Evolutionary conservation across 2,888 invertebrate genomes (phyloP).

Genomic region (Ceriagrion tenellum): DNA sequence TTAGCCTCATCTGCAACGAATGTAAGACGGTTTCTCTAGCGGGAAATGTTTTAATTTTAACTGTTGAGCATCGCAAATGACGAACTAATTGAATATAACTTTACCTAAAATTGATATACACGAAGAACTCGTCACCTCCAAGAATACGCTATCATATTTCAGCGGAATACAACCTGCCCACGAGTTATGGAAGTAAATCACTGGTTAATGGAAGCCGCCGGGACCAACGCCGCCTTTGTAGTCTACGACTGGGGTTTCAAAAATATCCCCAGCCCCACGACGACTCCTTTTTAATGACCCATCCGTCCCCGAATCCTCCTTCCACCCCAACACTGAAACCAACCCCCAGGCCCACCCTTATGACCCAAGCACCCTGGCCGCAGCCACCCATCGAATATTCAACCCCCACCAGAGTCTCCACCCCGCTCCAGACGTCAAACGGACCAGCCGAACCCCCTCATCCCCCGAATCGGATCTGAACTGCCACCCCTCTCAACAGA

Average conservation of each 20-base stretch:
- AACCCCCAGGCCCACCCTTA: neutral
- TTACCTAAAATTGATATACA: neutral
- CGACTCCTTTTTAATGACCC: slow-evolving; percentile 6
- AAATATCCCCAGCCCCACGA: neutral
- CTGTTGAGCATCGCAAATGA: neutral
- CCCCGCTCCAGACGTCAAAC: neutral
- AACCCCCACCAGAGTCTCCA: neutral
- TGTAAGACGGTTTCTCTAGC: too few species aligned
- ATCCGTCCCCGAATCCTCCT: neutral
- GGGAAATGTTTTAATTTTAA: too few species aligned
- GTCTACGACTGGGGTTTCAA: neutral
- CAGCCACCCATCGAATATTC: neutral
- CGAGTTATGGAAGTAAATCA: neutral
- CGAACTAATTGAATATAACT: neutral
- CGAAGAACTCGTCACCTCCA: neutral
- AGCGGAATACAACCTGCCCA: neutral
- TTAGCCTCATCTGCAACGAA: too few species aligned
- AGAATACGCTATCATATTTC: neutral
- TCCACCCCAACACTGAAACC: neutral
- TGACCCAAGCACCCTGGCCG: neutral
- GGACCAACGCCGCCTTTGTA: neutral
- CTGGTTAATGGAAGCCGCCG: neutral
- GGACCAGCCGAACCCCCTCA: neutral
- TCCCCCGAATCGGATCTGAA: neutral
- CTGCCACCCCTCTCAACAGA: slow-evolving; percentile 19